phyloP scores from a whole-genome alignment of 2,113 vertebrate genomes.

The Python bivittatus region DNA sequence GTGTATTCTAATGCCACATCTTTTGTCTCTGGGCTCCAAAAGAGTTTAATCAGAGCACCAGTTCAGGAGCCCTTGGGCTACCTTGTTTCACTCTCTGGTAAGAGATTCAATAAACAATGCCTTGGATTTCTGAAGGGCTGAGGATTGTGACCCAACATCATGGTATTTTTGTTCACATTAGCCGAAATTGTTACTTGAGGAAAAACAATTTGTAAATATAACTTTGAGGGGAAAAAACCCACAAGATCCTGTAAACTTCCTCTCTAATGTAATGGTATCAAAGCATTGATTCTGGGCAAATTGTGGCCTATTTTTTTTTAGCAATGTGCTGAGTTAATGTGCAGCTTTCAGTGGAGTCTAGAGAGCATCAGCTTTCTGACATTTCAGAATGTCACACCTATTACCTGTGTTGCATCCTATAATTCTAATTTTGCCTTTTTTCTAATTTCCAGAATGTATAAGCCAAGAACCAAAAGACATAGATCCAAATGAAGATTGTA shows the following conservation, averaged over 20 bases:
- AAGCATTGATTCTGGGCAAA: conserved; percentile 19
- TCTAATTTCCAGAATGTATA: conserved; percentile 82
- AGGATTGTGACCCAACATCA: neutral
- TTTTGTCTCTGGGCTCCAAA: neutral
- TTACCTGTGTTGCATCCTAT: neutral
- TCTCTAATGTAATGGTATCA: neutral
- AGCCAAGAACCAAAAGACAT: conserved; percentile 86
- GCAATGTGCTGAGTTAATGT: neutral
- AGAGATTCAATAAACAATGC: neutral
- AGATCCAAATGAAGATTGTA: conserved; percentile 79
- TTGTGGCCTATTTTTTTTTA: neutral
- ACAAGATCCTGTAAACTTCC: neutral
- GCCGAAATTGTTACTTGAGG: neutral
- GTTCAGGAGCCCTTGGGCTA: neutral
- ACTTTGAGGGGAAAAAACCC: neutral
- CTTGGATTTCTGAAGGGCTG: neutral
- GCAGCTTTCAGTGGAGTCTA: conserved; percentile 14
- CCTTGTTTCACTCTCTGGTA: neutral
- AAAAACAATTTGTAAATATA: neutral
- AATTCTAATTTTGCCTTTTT: conserved; percentile 9
- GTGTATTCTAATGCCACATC: neutral
- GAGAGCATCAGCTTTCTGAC: neutral
- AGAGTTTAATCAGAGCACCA: neutral
- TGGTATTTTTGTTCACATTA: neutral
- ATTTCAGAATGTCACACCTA: neutral